These are phyloP conservation scores for Erinaceus europaeus DNA, from an alignment of 2,113 vertebrate genomes.

Conservation along the genomic window DNA sequence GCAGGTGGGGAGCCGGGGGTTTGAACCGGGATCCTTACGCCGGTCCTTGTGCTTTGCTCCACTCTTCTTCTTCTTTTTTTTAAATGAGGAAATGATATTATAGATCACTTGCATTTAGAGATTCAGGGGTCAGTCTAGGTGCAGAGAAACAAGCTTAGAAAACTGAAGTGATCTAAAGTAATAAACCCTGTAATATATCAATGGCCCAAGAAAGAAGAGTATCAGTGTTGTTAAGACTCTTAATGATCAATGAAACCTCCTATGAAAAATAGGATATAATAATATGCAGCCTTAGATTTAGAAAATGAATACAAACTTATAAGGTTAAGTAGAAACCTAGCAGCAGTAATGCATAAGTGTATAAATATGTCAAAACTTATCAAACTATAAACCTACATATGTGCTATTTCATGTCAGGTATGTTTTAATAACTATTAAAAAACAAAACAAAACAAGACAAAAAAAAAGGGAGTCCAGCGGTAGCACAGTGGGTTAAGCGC, in stretches of 20 bases:
- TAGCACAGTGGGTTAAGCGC: too few species aligned
- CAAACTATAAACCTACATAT: not conserved
- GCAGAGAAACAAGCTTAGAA: conserved; percentile 14
- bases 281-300: not conserved
- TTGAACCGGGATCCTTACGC: too few species aligned
- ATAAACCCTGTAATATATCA: not conserved
- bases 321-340: not conserved
- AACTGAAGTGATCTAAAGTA: not conserved
- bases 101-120: not conserved
- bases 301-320: not conserved
- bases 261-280: not conserved
- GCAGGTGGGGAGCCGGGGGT: too few species aligned
- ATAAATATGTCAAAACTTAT: conserved; percentile 13
- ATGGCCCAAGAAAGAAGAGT: not conserved
- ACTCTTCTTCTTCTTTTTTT: too few species aligned
- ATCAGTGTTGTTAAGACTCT: not conserved
- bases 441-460: too few species aligned
- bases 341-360: not conserved
- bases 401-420: not conserved
- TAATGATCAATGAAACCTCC: not conserved
- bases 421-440: not conserved
- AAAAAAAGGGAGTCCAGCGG: too few species aligned
- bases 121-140: not conserved
- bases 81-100: too few species aligned
- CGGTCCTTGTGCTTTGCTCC: too few species aligned